Base-by-base conservation (phyloP, 30 jellyfish, hydroid and myxozoan genomes). In the Sanderia malayensis region DNA sequence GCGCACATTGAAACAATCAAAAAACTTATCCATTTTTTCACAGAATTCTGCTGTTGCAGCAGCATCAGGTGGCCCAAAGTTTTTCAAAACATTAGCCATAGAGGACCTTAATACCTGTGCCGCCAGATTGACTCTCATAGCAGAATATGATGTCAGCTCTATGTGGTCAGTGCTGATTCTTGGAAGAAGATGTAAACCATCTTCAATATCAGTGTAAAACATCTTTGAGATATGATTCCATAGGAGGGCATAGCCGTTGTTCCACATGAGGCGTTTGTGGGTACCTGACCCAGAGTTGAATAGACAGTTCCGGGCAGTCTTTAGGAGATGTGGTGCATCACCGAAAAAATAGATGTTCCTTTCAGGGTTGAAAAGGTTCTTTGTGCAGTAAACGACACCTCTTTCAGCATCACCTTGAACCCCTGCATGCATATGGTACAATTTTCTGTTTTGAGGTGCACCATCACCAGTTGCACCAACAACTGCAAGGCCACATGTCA, bases 21-120 rank as follows among this genome's bases (percentile, higher is more conserved):
- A 74, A 31, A 74, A 73, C 31, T 30, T 34, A 34, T 73, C 86
- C 0, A 73, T 21, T 20, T 0, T 31, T 29, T 19, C 53, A 45
- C 67, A 25, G 19, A 57, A 74, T 3, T 31, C 25, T 31, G 86
- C 79, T 2, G 86, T 74, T 18, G 52, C 79, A 33, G 31, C 25
- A 1, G 73, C 61, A 8, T 72, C 61, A 22, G 81, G 63, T 0
- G 70, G 67, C 24, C 81, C 68, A 68, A 9, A 68, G 17, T n/a
- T 27, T 24, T 9, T 24, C 81, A 68, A 9, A 9, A 68, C 81
- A 4, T 21, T 37, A 9, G 44, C 63, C n/a, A 72, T 27, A 18
- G 86, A 18, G 24, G 58, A 13, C 33, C 95, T 84, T 21, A 84
- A 27, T 15, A 84, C 95, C 41, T 82, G 94, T 2, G 94, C 88